These are phyloP conservation scores for Cottus gobio DNA, from an alignment of 2,113 vertebrate genomes.

Conservation along the genomic window DNA sequence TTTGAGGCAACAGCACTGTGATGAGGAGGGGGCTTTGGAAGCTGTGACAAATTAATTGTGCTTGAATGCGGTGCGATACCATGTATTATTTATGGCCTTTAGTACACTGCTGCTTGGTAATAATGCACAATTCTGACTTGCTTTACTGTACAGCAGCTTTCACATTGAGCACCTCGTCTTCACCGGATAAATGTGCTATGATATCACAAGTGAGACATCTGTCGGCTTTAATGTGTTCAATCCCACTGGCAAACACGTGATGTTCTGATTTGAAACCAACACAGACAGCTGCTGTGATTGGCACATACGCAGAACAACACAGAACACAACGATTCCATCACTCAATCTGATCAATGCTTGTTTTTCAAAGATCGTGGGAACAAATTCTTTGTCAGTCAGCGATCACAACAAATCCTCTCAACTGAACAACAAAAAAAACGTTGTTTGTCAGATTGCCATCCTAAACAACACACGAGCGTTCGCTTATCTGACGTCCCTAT, in stretches of 20 bases:
- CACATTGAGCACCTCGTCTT: constrained; percentile 3
- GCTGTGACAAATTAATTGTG: constrained; percentile 2
- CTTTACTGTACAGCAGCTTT: neutral
- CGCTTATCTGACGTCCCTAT: neutral
- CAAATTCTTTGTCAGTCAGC: constrained; percentile 19
- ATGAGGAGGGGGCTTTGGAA: constrained; percentile 2
- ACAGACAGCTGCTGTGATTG: constrained; percentile 56
- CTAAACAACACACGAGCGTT: constrained; percentile 6
- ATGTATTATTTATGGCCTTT: neutral
- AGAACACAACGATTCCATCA: constrained; percentile 33
- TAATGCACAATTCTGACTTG: neutral
- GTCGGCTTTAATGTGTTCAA: constrained; percentile 44
- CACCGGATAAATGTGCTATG: constrained; percentile 5
- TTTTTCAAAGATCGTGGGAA: constrained; percentile 33
- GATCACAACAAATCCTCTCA: constrained; percentile 22
- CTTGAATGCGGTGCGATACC: neutral
- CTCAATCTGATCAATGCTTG: constrained; percentile 37
- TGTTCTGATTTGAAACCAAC: constrained; percentile 52
- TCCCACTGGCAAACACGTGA: constrained; percentile 46
- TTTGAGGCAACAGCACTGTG: neutral
- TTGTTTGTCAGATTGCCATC: neutral
- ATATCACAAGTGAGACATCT: constrained; percentile 47
- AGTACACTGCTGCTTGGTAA: neutral
- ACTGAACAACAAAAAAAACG: neutral
- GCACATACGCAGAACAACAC: constrained; percentile 50